A percentile compares a stretch with the other conserved stretches of the same genome.
phyloP scores from a whole-genome alignment of 2,888 invertebrate genomes.

The Hoplodrina blanda region DNA sequence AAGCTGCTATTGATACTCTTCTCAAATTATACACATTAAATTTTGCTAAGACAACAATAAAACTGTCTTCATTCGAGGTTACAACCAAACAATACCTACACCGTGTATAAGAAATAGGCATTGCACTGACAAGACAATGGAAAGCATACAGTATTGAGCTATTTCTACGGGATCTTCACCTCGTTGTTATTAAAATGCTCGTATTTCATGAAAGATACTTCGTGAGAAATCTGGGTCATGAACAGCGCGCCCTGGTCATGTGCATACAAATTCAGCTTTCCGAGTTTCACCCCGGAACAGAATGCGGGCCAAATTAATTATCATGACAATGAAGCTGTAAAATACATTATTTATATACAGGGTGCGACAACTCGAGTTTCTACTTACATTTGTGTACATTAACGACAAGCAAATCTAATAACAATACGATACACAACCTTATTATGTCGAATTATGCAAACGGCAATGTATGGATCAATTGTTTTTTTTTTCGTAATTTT shows the following conservation, averaged over 20 bases:
- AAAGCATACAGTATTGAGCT: conserved; percentile 44
- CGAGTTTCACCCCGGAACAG: conserved; percentile 77
- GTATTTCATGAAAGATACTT: conserved; percentile 70
- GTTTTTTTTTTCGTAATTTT: no score
- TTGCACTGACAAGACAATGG: conserved; percentile 51
- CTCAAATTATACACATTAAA: not conserved
- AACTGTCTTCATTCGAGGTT: not conserved
- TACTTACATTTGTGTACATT: conserved; percentile 75
- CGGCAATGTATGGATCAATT: no score
- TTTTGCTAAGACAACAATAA: not conserved
- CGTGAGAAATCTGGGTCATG: conserved; percentile 69
- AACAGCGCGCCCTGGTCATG: conserved; percentile 69
- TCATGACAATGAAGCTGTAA: conserved; percentile 82
- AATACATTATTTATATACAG: conserved; percentile 83
- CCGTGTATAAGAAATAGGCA: conserved; percentile 7
- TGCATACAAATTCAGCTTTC: conserved; percentile 69
- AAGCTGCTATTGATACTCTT: not conserved
- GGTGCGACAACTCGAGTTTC: conserved; percentile 71
- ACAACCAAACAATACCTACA: conserved; percentile 19
- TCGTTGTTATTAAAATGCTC: conserved; percentile 68
- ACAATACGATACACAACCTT: conserved; percentile 39
- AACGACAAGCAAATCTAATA: conserved; percentile 60
- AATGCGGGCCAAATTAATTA: conserved; percentile 85
- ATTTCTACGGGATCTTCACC: conserved; percentile 65
- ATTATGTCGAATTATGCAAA: no score